phyloP scores from a whole-genome alignment of 2,113 vertebrate genomes.

The Lonchura striata region DNA sequence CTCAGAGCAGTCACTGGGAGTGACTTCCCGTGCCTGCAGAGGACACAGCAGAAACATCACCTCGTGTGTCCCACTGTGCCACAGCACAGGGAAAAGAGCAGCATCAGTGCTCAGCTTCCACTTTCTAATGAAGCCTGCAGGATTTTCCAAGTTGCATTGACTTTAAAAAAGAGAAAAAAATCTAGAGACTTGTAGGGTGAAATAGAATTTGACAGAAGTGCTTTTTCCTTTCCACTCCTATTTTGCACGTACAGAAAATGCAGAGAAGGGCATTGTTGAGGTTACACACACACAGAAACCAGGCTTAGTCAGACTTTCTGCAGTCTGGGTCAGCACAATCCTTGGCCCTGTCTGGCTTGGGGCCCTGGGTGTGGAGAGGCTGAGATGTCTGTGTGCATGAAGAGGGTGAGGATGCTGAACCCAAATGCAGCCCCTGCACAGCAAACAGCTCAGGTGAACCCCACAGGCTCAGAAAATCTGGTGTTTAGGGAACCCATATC shows the following conservation, averaged over 20 bases:
- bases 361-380: neutral
- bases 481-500: neutral
- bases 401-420: neutral
- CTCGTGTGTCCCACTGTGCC: neutral
- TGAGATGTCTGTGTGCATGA: accelerated
- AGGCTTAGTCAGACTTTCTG: neutral
- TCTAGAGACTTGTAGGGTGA: neutral
- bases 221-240: neutral
- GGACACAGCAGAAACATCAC: neutral
- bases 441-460: neutral
- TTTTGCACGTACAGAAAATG: neutral
- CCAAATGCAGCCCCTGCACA: neutral
- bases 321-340: neutral
- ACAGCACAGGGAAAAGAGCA: neutral
- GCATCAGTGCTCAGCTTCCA: neutral
- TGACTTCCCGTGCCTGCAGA: neutral
- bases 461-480: neutral
- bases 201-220: neutral
- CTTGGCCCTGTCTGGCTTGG: neutral
- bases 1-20: neutral
- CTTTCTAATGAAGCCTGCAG: neutral
- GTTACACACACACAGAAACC: neutral
- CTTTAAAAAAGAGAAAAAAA: too few relatives aligned
- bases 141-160: neutral
- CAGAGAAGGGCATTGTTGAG: neutral